These are phyloP conservation scores for Pandion haliaetus DNA, from an alignment of 2,113 vertebrate species.

Conservation along the genomic window DNA sequence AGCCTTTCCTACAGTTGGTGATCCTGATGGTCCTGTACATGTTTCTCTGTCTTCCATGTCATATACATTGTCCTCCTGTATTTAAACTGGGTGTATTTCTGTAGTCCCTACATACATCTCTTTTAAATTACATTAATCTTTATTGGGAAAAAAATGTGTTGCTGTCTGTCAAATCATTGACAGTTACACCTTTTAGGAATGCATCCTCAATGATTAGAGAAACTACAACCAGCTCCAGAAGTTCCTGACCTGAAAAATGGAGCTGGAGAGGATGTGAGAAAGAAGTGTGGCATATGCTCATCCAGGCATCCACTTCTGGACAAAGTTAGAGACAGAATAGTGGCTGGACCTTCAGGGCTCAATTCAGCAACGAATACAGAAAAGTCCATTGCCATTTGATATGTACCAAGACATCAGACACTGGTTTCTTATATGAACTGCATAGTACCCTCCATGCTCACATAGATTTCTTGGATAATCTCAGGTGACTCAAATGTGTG, in stretches of 20 bases:
- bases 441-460: neutral
- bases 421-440: neutral
- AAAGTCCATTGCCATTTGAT: neutral
- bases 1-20: neutral
- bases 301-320: neutral
- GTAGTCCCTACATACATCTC: neutral
- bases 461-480: neutral
- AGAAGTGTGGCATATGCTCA: neutral
- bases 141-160: neutral
- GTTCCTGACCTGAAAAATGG: neutral
- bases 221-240: neutral
- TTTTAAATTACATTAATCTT: neutral
- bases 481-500: neutral
- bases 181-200: neutral
- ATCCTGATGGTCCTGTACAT: neutral
- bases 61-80: neutral
- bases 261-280: neutral
- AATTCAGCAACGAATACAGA: neutral
- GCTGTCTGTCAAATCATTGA: neutral
- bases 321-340: neutral
- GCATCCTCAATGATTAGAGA: neutral
- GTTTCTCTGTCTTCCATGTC: neutral
- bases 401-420: neutral
- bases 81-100: neutral
- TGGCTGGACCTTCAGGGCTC: neutral